Conservation (phyloP, 2,888 invertebrate genomes). For the Meliscaeva auricollis region DNA sequence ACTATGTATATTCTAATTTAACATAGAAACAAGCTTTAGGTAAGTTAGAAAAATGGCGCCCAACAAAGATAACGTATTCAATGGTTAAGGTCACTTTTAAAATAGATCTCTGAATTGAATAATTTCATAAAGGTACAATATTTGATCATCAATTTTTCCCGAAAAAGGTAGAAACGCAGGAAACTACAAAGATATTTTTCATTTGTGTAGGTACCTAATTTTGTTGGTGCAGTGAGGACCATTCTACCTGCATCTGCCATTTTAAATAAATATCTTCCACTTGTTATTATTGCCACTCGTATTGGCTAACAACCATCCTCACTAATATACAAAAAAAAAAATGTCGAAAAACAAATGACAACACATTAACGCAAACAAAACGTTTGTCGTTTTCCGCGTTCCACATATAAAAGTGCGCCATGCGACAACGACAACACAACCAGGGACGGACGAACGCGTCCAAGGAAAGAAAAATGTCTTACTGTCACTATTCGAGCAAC, state of each 20-base stretch:
- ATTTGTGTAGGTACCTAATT: too few relatives aligned
- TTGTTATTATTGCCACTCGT: conserved; percentile 50
- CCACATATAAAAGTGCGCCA: conserved; percentile 41
- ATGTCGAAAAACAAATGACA: conserved; percentile 61
- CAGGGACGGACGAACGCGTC: background rate
- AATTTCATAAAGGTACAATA: too few relatives aligned
- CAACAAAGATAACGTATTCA: too few relatives aligned
- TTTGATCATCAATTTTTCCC: too few relatives aligned
- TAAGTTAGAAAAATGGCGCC: too few relatives aligned
- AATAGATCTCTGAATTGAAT: too few relatives aligned
- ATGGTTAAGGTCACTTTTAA: too few relatives aligned
- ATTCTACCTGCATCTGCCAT: conserved; percentile 30
- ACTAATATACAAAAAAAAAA: conserved; percentile 2
- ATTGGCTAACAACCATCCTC: conserved; percentile 18
- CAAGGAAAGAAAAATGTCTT: conserved; percentile 71
- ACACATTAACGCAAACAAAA: conserved; percentile 78
- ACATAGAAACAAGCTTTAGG: too few relatives aligned
- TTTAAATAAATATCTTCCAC: conserved; percentile 15
- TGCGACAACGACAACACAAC: conserved; percentile 40
- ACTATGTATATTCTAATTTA: too few relatives aligned
- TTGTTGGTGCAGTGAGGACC: too few relatives aligned
- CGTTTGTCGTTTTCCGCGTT: conserved; percentile 77
- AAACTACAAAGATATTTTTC: too few relatives aligned
- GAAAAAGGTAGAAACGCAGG: too few relatives aligned
- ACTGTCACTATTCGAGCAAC: conserved; percentile 69